Conservation (phyloP, 2,888 invertebrate genomes). For the Meghimatium bilineatum region DNA sequence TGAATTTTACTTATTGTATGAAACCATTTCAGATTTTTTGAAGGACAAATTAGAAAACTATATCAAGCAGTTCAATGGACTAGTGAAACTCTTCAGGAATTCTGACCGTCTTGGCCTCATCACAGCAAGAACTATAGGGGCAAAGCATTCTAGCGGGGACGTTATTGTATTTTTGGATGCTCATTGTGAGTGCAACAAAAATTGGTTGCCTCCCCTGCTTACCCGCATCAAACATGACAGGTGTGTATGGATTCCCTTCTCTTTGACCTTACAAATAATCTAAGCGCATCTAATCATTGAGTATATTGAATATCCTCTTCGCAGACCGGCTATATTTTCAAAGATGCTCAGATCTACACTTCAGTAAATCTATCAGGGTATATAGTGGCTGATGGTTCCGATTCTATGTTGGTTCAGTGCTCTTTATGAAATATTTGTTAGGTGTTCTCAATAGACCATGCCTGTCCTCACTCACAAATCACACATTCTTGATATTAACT, state of each 20-base stretch:
- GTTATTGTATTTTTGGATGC: constrained; percentile 98
- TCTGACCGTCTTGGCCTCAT: constrained; percentile 93
- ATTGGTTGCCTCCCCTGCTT: constrained; percentile 96
- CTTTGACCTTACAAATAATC: too few species aligned
- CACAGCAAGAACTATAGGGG: constrained; percentile 91
- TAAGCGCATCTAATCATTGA: too few species aligned
- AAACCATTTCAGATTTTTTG: constrained; percentile 81
- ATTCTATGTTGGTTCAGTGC: too few species aligned
- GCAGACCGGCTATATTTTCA: too few species aligned
- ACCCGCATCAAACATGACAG: constrained; percentile 92
- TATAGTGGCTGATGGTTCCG: too few species aligned
- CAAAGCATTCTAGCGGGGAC: constrained; percentile 92
- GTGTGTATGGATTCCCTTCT: constrained; percentile 58
- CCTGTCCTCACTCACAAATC: too few species aligned
- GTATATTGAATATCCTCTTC: background rate
- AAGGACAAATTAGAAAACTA: constrained; percentile 89
- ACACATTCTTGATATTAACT: too few species aligned
- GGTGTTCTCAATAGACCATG: too few species aligned
- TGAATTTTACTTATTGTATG: background rate
- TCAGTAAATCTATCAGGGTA: too few species aligned
- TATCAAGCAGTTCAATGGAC: constrained; percentile 89
- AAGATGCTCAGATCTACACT: too few species aligned
- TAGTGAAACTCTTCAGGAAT: constrained; percentile 92
- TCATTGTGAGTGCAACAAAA: constrained; percentile 93
- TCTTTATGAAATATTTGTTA: too few species aligned